These are phyloP conservation scores for Brachionus calyciflorus DNA, from an alignment of 1,140 invertebrate species.

Conservation along the genomic window DNA sequence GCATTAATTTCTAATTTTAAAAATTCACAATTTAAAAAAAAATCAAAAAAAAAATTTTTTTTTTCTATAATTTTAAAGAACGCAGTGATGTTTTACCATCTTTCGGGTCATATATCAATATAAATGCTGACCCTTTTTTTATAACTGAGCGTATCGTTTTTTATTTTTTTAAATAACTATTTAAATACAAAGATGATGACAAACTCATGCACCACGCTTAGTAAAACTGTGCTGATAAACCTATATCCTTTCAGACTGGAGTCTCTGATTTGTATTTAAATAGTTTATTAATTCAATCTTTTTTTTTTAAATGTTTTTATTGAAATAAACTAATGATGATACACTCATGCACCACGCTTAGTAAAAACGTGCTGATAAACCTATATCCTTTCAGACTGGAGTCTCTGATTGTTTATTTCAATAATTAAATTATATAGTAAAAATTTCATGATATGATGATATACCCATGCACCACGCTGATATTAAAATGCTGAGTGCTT, in stretches of 20 bases:
- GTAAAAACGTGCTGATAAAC: slow-evolving; percentile 1
- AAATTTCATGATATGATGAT: slow-evolving; percentile 29
- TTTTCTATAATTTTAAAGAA: not conserved
- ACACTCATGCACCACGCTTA: slow-evolving; percentile 36
- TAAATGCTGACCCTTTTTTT: slow-evolving; percentile 2
- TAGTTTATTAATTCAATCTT: not conserved
- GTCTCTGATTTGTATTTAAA: not conserved
- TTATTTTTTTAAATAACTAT: no score
- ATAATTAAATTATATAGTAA: no score
- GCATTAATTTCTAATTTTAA: no score
- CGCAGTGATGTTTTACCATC: slow-evolving; percentile 26
- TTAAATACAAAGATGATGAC: slow-evolving; percentile 15
- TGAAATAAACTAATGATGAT: slow-evolving; percentile 10
- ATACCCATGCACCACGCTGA: slow-evolving; percentile 28
- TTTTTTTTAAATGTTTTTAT: no score
- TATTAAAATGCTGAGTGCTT: slow-evolving; percentile 16
- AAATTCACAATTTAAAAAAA: no score
- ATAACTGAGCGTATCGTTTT: not conserved
- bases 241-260: not conserved
- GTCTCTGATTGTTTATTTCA: not conserved
- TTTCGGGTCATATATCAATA: slow-evolving; percentile 24
- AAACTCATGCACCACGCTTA: slow-evolving; percentile 29
- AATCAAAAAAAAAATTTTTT: not conserved
- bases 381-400: slow-evolving; percentile 12
- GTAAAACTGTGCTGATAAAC: not conserved